These are phyloP conservation scores for Lasioglossum leucozonium DNA, from an alignment of 2,888 invertebrate genomes.

Conservation along the genomic window DNA sequence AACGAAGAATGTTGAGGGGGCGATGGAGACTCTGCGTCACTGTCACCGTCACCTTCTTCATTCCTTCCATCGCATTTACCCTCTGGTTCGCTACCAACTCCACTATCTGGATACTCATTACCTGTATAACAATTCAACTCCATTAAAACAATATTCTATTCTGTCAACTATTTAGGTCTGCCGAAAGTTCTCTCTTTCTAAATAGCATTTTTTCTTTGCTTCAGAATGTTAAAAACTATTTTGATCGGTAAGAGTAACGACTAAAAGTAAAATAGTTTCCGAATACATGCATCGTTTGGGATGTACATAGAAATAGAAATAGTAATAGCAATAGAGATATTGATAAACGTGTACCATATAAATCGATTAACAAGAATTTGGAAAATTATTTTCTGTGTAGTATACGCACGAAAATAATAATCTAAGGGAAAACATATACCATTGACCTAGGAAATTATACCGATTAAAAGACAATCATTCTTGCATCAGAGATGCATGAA, in stretches of 20 bases:
- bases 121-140: constrained; percentile 72
- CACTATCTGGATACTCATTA: constrained; percentile 86
- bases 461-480: background rate
- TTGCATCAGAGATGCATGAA: background rate
- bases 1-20: constrained; percentile 66
- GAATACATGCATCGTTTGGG: constrained; percentile 1
- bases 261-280: background rate
- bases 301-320: background rate
- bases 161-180: background rate
- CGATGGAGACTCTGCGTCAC: constrained; percentile 85
- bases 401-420: background rate
- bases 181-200: constrained; percentile 13
- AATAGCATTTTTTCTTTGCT: background rate
- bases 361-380: background rate
- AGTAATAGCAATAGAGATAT: background rate
- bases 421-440: background rate
- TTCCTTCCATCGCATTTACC: constrained; percentile 85
- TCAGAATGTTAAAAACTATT: background rate
- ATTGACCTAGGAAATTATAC: background rate
- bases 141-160: background rate
- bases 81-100: constrained; percentile 86
- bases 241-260: background rate
- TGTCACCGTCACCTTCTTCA: constrained; percentile 87
- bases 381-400: background rate
- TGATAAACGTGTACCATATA: background rate